Evolutionary conservation across 2,113 vertebrate genomes (phyloP), one percentile per base, ranked within the genome.

Genomic region (Microcebus ravelobensis): DNA sequence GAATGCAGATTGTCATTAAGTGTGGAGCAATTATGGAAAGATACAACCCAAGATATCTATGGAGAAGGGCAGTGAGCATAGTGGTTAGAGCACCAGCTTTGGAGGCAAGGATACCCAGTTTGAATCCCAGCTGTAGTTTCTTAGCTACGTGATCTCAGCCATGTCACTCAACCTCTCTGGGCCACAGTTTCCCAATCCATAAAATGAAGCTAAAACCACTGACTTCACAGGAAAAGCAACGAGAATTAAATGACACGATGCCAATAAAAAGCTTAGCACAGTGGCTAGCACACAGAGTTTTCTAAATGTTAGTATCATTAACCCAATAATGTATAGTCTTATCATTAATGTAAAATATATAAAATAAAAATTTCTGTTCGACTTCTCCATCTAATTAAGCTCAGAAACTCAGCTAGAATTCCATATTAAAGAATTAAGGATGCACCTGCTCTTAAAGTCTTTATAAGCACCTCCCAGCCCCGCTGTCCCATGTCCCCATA

Each of bases 41-140:
- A 68, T 0, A 39, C 10, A 74, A 4, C 25, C 20, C 1, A 14
- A 14, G 50, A 2, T 39, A 23, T 6, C 42, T 17, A 15, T 3
- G n/a, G 9, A 57, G 65, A 93, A n/a, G 81, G 55, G 42, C 57
- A 63, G 31, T 48, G 20, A 27, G 10, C 8, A 4, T 3, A 57
- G 39, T 36, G 13, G 21, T 23, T 31, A 61, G 25, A 59, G 1
- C 20, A 52, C 12, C 13, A 18, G 17, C 74, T 82, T 27, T 87
- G 74, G n/a, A 65, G 39, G 23, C 27, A 91, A 42, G 73, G 67
- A 59, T 65, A n/a, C 3, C 31, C 31, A 21, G 71, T 74, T 2
- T 83, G 76, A 45, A 63, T 87, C 31, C 29, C 73, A 80, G n/a
- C 42, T 83, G 29, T 36, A 68, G 71, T 8, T 84, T 67, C 36